phyloP scores from a whole-genome alignment of 2,888 invertebrate species.

The Pelosia muscerda region DNA sequence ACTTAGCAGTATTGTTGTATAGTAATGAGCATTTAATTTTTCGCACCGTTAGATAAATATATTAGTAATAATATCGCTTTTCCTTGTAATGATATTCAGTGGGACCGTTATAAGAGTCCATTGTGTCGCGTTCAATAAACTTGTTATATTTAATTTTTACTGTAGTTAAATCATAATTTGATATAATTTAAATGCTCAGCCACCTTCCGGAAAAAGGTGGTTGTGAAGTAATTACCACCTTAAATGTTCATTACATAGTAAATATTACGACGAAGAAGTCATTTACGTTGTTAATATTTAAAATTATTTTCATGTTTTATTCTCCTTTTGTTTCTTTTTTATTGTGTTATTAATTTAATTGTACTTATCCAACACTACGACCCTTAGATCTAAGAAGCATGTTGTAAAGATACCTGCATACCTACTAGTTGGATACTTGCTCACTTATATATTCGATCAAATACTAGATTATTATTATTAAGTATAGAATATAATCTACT shows the following conservation, averaged over 20 bases:
- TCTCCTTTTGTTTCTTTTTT: neutral
- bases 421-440: no score
- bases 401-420: neutral
- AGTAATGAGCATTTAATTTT: neutral
- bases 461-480: no score
- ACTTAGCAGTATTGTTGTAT: no score
- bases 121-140: neutral
- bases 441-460: no score
- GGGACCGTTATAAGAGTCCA: neutral
- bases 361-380: neutral
- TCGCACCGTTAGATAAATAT: neutral
- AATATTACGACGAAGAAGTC: conserved; percentile 39
- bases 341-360: neutral
- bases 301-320: conserved; percentile 9
- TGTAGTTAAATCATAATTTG: conserved; percentile 25
- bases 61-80: neutral
- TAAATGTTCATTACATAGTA: conserved; percentile 46
- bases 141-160: conserved; percentile 3
- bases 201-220: conserved; percentile 41
- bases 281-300: conserved; percentile 29
- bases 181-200: conserved; percentile 27
- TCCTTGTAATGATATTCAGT: neutral
- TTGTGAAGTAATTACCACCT: conserved; percentile 42
- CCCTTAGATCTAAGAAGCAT: neutral
- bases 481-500: no score